Base-by-base conservation (phyloP, 2,888 invertebrate genomes). In the Gerris lacustris region DNA sequence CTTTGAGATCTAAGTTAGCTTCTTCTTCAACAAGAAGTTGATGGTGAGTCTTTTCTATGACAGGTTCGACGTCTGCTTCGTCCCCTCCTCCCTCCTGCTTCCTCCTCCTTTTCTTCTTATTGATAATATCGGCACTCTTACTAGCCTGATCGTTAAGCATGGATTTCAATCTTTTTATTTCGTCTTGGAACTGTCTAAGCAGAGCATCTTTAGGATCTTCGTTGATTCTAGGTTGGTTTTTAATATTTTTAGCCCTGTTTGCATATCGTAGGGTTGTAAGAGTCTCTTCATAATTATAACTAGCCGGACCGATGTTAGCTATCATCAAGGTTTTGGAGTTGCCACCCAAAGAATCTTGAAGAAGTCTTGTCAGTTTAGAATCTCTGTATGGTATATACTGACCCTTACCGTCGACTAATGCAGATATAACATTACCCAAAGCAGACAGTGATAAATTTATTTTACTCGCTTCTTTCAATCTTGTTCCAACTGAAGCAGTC, bases 291-390 rank as follows among this genome's bases (percentile, higher is more conserved):
- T 94, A 97, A 83, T 99, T 99, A 82, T 94, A 96, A 76, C 90
- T 90, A 31, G 98, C 97, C 44, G 99, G 99, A 0, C 98, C 98
- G 78, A 99, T 91, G 81, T 97, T 98, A 9, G 99, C 99, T 70
- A 99, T 94, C 98, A 99, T 99, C 70, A 99, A 94, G 1, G 99
- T 99, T 82, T 96, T 96, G 66, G 98, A 95, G 84, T 98, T 98
- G 9, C 99, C 99, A 71, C 99, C 99, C 67, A 99, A 84, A 0
- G 97, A 98, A 83, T 99, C 98, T 84, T 77, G 45, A 72, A 99
- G 84, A 70, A 99, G 84, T 69, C 98, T 86, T 7, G 99, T 99
- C 71, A 99, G 83, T 83, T 98, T 98, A 5, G 97, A 97, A 81
- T 98, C 97, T 79, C 98, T 84, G 82, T 99, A 99, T 2, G 98